Base-by-base conservation (phyloP, 2,797 vertebrate genomes). In the Sebastes hopkinsi region DNA sequence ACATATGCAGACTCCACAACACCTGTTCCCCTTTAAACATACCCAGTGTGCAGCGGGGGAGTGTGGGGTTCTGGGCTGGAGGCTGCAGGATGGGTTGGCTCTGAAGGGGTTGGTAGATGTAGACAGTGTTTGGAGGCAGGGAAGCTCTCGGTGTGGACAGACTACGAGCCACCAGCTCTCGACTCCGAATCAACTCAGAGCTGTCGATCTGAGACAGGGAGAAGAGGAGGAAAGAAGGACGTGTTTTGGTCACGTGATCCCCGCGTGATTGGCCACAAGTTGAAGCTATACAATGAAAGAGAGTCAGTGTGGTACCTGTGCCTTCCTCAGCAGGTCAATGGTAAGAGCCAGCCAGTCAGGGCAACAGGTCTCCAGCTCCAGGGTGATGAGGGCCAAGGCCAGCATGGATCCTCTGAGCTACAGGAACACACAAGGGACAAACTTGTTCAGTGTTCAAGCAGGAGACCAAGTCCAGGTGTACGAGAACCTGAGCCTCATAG, bases 341-440 rank as follows among this genome's bases (percentile, higher is more conserved):
- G 97, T 97, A 85, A 99, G 96, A 90, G 95, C 93, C 76, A 99
- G 96, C 98, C 98, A 99, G 93, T 99, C 97, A 69, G 97, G 97
- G 91, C 97, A 97, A 83, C 97, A 96, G 84, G 95, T 98, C 96
- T 99, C 98, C 96, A 99, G 96, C 90, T 99, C 97, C 95, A 99
- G 93, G 90, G 97, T 99, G 95, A 99, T 87, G 81, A 98, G 96
- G 84, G 97, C 97, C 94, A 99, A 92, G 6, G 98, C 97, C 94
- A 99, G 95, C 96, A 97, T 97, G 92, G 98, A 99, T 87, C 98
- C 97, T 93, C 96, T 97, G 87, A 97, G 96, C 93, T 94, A 74
- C 54, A 29, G 34, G 8, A 46, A 75, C 75, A 91, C 25, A 75
- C 0, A 0, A 67, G 59, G 66, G 68, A 84, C 42, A 85, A 67